Base-by-base conservation (phyloP, 2,888 invertebrate genomes). In the Calephelis perditalis region DNA sequence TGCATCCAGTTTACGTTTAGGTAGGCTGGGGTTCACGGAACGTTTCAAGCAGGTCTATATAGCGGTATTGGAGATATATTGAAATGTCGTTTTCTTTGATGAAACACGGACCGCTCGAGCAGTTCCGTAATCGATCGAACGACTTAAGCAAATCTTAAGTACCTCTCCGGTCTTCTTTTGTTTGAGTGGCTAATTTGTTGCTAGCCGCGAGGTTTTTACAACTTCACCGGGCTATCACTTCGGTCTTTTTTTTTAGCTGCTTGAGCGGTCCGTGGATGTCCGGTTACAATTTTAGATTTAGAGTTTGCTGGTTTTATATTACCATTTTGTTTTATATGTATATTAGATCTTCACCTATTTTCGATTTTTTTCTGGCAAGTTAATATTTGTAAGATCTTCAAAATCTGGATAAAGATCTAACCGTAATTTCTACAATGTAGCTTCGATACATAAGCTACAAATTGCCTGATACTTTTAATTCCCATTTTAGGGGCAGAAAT, bases 221-320 rank as follows among this genome's bases (percentile, higher is more conserved):
- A 26, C 26, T 26, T 26, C 26, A 26, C 26, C 26, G 26, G 26
- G 26, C 26, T 52, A 11, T 11, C 52, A 26, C 52, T 26, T 11
- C 10, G 60, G 63, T 55, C 65, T 63, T 55, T 70, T 70, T 65
- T 62, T 46, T 65, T 68, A 60, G 59, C 60, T 64, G 63, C 63
- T 67, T 66, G 57, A 63, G 60, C 59, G 64, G 61, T 68, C 71
- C 73, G 71, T 74, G 69, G 72, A 73, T 72, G 77, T 15, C 52
- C 52, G 35, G 52, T 58, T 56, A 56, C 47, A 49, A 49, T 61
- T 36, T 60, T 63, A 63, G 61, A 44, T 46, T 61, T 63, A 63
- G 63, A 58, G 15, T 63, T 63, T 45, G 60, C 61, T 63, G 59
- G 52, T 63, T 35, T 63, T 61, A 58, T 61, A 52, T 61, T 61